Evolutionary conservation across 2,888 invertebrate species (phyloP).

Genomic region (Drosophila heteroneura): DNA sequence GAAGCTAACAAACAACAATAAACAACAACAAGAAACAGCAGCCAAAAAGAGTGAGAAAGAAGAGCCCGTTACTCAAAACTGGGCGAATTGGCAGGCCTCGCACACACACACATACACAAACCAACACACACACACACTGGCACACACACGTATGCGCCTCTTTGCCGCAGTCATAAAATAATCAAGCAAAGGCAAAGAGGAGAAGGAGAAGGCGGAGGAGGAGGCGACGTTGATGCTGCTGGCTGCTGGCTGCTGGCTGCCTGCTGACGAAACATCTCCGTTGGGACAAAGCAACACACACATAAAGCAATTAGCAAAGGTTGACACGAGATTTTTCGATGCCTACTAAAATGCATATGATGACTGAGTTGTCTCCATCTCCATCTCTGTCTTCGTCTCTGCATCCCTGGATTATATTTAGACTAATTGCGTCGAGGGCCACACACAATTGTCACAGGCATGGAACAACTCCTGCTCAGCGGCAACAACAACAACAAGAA

Average conservation of each 20-base stretch:
- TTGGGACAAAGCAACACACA: constrained; percentile 51
- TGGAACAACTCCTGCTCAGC: constrained; percentile 42
- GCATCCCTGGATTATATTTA: constrained; percentile 68
- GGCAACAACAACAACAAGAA: constrained; percentile 21
- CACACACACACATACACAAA: constrained; percentile 29
- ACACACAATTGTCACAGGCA: constrained; percentile 38
- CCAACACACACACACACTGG: constrained; percentile 23
- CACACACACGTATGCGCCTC: constrained; percentile 22
- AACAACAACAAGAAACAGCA: constrained; percentile 18
- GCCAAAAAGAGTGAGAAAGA: constrained; percentile 55
- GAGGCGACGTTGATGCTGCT: constrained; percentile 20
- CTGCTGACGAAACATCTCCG: constrained; percentile 77
- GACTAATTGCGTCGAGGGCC: constrained; percentile 55
- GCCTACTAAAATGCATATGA: constrained; percentile 50
- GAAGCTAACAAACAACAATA: constrained; percentile 23
- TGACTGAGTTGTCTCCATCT: constrained; percentile 20
- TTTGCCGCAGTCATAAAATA: constrained; percentile 81
- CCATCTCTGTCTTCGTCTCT: constrained; percentile 5
- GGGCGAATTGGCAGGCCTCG: constrained; percentile 64
- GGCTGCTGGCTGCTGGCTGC: constrained; percentile 47
- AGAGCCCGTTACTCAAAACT: constrained; percentile 61
- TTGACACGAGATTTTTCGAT: constrained; percentile 45
- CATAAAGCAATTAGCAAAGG: constrained; percentile 80
- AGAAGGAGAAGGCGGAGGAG: constrained; percentile 10
- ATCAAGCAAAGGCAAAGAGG: constrained; percentile 63